Conservation (phyloP, 2,888 invertebrate genomes). For the Erebia ligea region DNA sequence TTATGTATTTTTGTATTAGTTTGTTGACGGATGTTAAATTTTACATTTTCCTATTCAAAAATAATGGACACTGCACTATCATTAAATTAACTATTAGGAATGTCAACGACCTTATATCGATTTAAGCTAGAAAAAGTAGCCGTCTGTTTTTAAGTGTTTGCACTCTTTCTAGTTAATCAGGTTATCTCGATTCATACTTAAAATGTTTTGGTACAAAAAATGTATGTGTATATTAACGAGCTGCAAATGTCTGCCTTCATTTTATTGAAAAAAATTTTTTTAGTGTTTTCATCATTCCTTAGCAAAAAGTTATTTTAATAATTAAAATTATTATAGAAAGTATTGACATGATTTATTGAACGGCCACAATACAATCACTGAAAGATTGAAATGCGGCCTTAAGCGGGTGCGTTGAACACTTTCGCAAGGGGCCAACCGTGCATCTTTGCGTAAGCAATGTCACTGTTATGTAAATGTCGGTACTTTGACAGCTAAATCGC, state of each 20-base stretch:
- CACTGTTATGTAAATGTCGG: constrained; percentile 62
- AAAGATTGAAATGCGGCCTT: constrained; percentile 19
- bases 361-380: constrained; percentile 1
- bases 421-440: constrained; percentile 59
- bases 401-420: constrained; percentile 43
- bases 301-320: constrained; percentile 2
- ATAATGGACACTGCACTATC: no score
- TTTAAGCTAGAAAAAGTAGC: neutral
- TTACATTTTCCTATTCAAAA: no score
- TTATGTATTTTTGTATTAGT: neutral
- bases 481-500: constrained; percentile 51
- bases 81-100: neutral
- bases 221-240: neutral
- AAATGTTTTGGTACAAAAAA: neutral
- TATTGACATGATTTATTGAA: constrained; percentile 16
- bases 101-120: neutral
- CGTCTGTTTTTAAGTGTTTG: neutral
- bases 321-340: constrained; percentile 6
- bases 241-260: no score
- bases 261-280: no score
- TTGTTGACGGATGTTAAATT: no score
- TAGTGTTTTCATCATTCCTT: neutral
- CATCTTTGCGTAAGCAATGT: constrained; percentile 76
- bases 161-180: neutral
- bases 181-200: neutral